Conservation (phyloP, 1,140 invertebrate species). For the Bombus breviceps region DNA sequence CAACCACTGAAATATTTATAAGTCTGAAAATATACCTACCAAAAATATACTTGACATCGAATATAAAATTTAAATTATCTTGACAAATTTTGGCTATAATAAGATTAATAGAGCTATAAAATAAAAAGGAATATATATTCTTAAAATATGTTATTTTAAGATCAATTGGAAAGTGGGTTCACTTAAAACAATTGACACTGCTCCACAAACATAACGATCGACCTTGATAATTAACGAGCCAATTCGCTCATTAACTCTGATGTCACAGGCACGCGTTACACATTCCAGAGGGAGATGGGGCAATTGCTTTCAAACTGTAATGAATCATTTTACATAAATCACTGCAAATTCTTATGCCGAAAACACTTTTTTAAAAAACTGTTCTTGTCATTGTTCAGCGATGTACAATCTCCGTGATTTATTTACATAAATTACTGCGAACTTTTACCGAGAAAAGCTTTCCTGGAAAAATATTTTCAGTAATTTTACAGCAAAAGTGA, state of each 20-base stretch:
- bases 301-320: background rate
- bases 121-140: background rate
- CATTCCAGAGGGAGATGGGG: constrained; percentile 14
- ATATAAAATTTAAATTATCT: too few relatives aligned
- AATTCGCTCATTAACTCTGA: constrained; percentile 5
- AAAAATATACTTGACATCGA: too few relatives aligned
- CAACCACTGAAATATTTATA: background rate
- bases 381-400: background rate
- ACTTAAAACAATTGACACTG: constrained; percentile 32
- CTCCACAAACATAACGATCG: constrained; percentile 6
- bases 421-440: background rate
- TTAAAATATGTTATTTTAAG: constrained; percentile 6
- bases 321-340: background rate
- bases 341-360: background rate
- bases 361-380: background rate
- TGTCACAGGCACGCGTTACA: constrained; percentile 22
- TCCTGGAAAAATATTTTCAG: background rate
- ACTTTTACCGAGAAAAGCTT: background rate
- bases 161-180: background rate
- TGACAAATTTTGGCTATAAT: too few relatives aligned
- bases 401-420: too few relatives aligned
- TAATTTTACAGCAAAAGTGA: background rate
- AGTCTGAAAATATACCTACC: background rate
- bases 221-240: constrained; percentile 35
- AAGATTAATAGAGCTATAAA: too few relatives aligned